A percentile compares a stretch with the other conserved stretches of the same genome.
These are phyloP conservation scores for Boloria selene DNA, from an alignment of 2,888 invertebrate species.

Conservation along the genomic window DNA sequence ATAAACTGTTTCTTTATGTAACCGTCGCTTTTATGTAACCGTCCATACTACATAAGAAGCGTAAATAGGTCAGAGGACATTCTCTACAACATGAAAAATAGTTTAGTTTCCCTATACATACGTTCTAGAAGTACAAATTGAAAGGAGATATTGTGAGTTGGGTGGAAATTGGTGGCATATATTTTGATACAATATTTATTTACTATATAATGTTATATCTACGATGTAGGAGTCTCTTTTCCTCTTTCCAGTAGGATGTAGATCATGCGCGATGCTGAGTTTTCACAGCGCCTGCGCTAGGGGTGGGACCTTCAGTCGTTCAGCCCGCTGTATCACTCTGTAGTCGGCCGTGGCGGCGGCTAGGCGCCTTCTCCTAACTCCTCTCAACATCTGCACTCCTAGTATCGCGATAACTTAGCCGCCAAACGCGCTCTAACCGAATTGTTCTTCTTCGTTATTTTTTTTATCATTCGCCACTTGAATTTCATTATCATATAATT, in stretches of 20 bases:
- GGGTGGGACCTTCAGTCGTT: constrained; percentile 74
- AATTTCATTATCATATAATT: constrained; percentile 53
- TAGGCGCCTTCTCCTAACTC: constrained; percentile 61
- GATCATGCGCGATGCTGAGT: constrained; percentile 71
- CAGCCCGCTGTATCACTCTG: constrained; percentile 74
- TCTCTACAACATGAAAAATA: not conserved
- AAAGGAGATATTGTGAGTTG: constrained; percentile 57
- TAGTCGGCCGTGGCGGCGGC: constrained; percentile 75
- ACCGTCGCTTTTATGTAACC: constrained; percentile 17
- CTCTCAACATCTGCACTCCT: constrained; percentile 50
- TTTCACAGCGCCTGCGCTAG: constrained; percentile 69
- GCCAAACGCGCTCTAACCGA: constrained; percentile 64
- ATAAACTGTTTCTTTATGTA: constrained; percentile 13
- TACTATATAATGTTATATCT: constrained; percentile 80
- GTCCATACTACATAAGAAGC: not conserved
- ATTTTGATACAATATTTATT: constrained; percentile 78
- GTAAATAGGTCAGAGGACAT: constrained; percentile 24
- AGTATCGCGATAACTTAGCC: constrained; percentile 64
- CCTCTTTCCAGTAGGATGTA: constrained; percentile 79
- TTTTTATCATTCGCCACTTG: constrained; percentile 53
- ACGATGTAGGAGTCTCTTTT: constrained; percentile 81
- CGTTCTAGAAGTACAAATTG: constrained; percentile 26
- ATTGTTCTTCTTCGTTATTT: constrained; percentile 61
- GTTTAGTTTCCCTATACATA: not conserved
- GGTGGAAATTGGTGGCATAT: constrained; percentile 68